Base-by-base conservation (phyloP, 2,113 vertebrate species). In the Formicarius rufipectus region DNA sequence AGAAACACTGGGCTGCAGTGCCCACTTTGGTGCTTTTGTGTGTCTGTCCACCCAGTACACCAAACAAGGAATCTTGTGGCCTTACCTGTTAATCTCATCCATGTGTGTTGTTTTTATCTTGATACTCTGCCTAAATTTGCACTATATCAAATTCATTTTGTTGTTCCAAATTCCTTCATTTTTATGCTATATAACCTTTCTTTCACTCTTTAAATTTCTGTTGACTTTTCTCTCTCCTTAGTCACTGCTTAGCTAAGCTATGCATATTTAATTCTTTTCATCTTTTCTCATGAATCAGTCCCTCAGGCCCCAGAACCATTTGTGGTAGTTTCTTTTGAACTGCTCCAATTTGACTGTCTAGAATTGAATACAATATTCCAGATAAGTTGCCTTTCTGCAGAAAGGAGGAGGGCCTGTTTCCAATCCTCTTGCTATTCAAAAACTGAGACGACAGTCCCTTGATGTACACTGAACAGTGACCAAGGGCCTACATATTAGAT, bases 181-280 rank as follows among this genome's bases (percentile, higher is more conserved):
- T 91, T 74, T 55, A 44, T 74, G 35, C 19, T 81, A 8, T 60
- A 67, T 75, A 88, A 64, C 35, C 55, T 91, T 89, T 59, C 10
- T 84, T 79, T 80, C 47, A 37, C 35, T 52, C 55, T 88, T 95
- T 40, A 81, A 30, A 81, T 90, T 90, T 95, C 52, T 75, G 42
- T 67, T 90, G 87, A 84, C 74, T 95, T 88, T 39, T 84, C 68
- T 93, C 63, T 93, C 30, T 86, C 35, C 82, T 88, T 90, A 96
- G 83, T 88, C 49, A 80, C 60, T 94, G 72, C 88, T 86, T 93
- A 93, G 79, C 88, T 86, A 96, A 96, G 52, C 59, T 94, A 68
- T 89, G 76, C 88, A 92, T 94, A 81, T 93, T 93, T 92, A 95
- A 94, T 96, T 94, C 75, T 95, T 96, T 96, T 97, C 79, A 94